Evolutionary conservation across 2,797 vertebrate species (phyloP), one percentile per base, ranked within the genome.

Genomic region (Gymnoscopelus microlampas): DNA sequence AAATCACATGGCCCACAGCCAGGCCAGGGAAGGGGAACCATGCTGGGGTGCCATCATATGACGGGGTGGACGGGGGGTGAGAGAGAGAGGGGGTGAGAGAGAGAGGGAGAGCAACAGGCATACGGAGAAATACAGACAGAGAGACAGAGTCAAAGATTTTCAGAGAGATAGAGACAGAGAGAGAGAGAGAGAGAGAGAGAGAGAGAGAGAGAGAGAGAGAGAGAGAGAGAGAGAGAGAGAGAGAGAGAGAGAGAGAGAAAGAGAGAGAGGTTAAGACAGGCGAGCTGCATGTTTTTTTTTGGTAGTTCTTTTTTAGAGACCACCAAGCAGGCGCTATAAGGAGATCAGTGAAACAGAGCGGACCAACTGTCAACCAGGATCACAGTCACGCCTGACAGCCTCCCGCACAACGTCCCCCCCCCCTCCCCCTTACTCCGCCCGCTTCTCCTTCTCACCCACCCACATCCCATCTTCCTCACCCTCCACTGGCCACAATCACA

Each of bases 321-420:
- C 89, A 89, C 87, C 90, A 82, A 82, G 85, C 84, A 85, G 78
- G 76, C 88, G 85, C 39, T 44, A 87, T 85, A 82, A 89, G 89
- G 71, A 83, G 90, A 88, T 91, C 80, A 79, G 87, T 90, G 90
- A 88, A 93, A 89, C 91, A 83, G 87, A 93, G 90, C 84, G 83
- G 79, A 85, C 88, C 89, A 85, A 92, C 88, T 90, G 91, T 91
- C 90, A 86, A 86, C 87, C 82, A 72, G 78, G 76, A 91, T 93
- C 83, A 87, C 71, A 79, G 88, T 91, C 88, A 92, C 77, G 76
- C 89, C 87, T 89, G 88, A 82, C 83, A 91, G 88, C 85, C 82
- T 86, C 82, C 85, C 84, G 83, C 86, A 81, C 79, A 19, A 19
- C 19, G 19, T 75, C 83, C 72, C 53, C 61, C 49, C 51, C 9